Conservation (phyloP, 2,113 vertebrate genomes). For the Micromys minutus region DNA sequence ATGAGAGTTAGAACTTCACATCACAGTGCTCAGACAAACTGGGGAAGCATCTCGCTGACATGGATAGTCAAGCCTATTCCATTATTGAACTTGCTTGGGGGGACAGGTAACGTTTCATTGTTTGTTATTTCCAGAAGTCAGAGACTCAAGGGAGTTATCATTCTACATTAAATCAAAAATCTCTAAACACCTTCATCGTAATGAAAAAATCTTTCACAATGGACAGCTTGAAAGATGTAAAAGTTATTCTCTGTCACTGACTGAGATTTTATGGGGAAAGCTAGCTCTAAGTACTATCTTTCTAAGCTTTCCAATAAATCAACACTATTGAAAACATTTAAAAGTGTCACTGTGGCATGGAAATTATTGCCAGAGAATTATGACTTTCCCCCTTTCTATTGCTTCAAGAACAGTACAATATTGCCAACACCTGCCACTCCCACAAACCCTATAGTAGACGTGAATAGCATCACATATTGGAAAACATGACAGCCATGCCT, state of each 20-base stretch:
- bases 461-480: conserved; percentile 44
- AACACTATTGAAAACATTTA: conserved; percentile 70
- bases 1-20: conserved; percentile 30
- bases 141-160: conserved; percentile 65
- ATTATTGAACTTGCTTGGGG: conserved; percentile 40
- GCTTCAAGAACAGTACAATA: conserved; percentile 62
- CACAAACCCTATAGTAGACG: background rate
- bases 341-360: conserved; percentile 69
- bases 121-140: conserved; percentile 64
- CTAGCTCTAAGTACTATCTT: conserved; percentile 59
- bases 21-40: conserved; percentile 18
- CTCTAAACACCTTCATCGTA: conserved; percentile 68
- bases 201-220: conserved; percentile 77
- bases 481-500: background rate
- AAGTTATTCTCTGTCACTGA: conserved; percentile 73
- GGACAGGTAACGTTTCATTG: conserved; percentile 53
- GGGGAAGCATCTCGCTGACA: conserved; percentile 43
- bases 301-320: conserved; percentile 78
- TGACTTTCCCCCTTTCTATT: conserved; percentile 46
- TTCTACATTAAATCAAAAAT: conserved; percentile 75
- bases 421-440: conserved; percentile 41
- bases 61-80: background rate
- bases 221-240: conserved; percentile 81
- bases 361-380: conserved; percentile 61
- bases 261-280: conserved; percentile 76